Evolutionary conservation across 2,888 invertebrate genomes (phyloP).

Genomic region (Alsophila aescularia): DNA sequence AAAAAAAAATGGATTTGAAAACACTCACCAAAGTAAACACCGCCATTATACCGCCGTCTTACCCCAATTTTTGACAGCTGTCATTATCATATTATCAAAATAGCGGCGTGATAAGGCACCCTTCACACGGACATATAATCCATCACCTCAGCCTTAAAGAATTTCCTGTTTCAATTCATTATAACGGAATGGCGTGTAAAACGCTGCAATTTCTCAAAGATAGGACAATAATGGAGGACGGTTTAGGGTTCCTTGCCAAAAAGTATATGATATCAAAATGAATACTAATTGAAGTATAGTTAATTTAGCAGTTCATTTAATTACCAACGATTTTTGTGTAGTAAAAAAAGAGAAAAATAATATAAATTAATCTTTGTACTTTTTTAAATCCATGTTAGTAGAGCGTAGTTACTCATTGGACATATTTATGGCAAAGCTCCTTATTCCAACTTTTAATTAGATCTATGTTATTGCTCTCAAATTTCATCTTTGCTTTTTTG

Average conservation of each 20-base stretch:
- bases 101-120: constrained; percentile 32
- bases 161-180: constrained; percentile 41
- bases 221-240: constrained; percentile 32
- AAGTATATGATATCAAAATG: not conserved
- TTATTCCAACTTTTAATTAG: too few species aligned
- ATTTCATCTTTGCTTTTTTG: too few species aligned
- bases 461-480: too few species aligned
- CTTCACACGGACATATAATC: constrained; percentile 35
- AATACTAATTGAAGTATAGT: not conserved
- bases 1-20: not conserved
- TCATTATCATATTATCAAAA: constrained; percentile 38
- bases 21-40: not conserved
- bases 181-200: constrained; percentile 34
- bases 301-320: too few species aligned
- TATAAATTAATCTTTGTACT: too few species aligned
- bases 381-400: too few species aligned
- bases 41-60: constrained; percentile 27
- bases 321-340: too few species aligned
- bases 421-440: too few species aligned
- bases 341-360: too few species aligned
- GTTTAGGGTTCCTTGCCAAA: constrained; percentile 11
- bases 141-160: constrained; percentile 36
- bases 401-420: too few species aligned
- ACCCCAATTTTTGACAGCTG: constrained; percentile 34
- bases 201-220: constrained; percentile 39